phyloP scores from a whole-genome alignment of 2,888 invertebrate species.

The Ellobium chinense region DNA sequence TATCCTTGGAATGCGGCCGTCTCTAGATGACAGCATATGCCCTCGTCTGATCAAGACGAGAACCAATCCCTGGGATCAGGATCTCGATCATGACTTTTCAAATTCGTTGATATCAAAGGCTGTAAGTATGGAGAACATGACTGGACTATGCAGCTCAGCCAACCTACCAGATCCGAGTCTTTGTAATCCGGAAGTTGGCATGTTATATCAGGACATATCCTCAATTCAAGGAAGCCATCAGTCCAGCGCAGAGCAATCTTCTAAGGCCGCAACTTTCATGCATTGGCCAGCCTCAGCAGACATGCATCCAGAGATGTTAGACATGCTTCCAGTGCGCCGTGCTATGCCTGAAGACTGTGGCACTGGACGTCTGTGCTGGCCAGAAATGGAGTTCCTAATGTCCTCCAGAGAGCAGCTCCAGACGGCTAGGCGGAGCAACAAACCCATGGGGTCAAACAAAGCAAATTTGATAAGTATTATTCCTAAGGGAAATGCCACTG shows the following conservation, averaged over 20 bases:
- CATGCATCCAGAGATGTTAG: constrained; percentile 46
- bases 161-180: neutral
- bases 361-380: constrained; percentile 38
- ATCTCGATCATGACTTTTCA: constrained; percentile 43
- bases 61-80: constrained; percentile 44
- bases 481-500: constrained; percentile 24
- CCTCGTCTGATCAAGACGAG: constrained; percentile 21
- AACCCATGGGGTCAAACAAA: constrained; percentile 46
- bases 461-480: constrained; percentile 45
- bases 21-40: constrained; percentile 27
- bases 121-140: constrained; percentile 31
- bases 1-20: constrained; percentile 30
- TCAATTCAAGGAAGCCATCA: constrained; percentile 12
- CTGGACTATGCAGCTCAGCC: neutral
- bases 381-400: constrained; percentile 46
- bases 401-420: constrained; percentile 43
- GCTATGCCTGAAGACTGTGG: constrained; percentile 29
- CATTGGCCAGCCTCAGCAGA: constrained; percentile 44
- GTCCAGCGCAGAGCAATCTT: neutral
- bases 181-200: neutral
- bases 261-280: constrained; percentile 32
- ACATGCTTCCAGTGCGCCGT: constrained; percentile 41
- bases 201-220: constrained; percentile 15
- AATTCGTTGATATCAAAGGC: constrained; percentile 44
- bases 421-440: constrained; percentile 36